phyloP scores from a whole-genome alignment of 2,888 invertebrate genomes.

The Brachyptera risi region DNA sequence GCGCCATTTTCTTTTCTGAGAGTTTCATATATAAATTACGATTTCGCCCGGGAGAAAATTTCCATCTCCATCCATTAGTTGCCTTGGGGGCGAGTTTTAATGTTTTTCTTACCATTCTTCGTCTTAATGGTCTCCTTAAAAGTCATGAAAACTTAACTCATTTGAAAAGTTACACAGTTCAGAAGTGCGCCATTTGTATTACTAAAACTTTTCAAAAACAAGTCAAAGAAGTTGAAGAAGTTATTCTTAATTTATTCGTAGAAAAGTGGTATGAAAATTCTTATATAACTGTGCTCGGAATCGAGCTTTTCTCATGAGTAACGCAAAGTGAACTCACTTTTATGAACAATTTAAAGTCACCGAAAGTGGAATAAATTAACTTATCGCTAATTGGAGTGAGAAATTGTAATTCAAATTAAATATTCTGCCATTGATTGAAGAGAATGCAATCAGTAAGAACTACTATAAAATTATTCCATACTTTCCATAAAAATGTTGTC shows the following conservation, averaged over 20 bases:
- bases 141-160: slow-evolving; percentile 22
- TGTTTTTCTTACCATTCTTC: slow-evolving; percentile 21
- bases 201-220: slow-evolving; percentile 20
- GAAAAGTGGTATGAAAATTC: slow-evolving; percentile 1
- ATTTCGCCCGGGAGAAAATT: slow-evolving; percentile 21
- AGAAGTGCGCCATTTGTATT: slow-evolving; percentile 23
- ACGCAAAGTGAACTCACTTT: too few relatives aligned
- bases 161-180: slow-evolving; percentile 23
- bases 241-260: slow-evolving; percentile 23
- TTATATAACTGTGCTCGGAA: slow-evolving; percentile 3
- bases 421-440: too few relatives aligned
- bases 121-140: slow-evolving; percentile 22
- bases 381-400: too few relatives aligned
- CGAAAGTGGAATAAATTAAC: too few relatives aligned
- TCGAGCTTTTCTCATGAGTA: slow-evolving; percentile 15
- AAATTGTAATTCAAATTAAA: too few relatives aligned
- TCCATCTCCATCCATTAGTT: slow-evolving; percentile 22
- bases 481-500: too few relatives aligned
- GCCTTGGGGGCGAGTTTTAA: slow-evolving; percentile 20
- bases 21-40: slow-evolving; percentile 23
- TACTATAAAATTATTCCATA: too few relatives aligned
- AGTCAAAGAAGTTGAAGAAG: slow-evolving; percentile 21
- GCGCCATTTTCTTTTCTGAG: slow-evolving; percentile 22
- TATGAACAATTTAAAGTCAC: too few relatives aligned
- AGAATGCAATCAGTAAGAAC: too few relatives aligned